Evolutionary conservation across 1,140 invertebrate species (phyloP), one percentile per base, ranked within the genome.

Genomic region (Nylanderia fulva): DNA sequence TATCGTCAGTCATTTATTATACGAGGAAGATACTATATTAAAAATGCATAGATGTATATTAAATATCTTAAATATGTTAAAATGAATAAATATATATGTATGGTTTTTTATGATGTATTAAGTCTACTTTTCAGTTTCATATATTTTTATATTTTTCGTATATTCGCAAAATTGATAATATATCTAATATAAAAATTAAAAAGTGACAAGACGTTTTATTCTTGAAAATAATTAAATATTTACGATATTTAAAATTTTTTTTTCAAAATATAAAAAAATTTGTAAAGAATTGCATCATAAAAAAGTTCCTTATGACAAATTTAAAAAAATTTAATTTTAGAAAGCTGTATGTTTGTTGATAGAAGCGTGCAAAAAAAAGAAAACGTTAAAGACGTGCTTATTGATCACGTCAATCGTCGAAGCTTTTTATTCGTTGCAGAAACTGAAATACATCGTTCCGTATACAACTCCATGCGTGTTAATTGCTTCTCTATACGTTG

Each of bases 401-500:
- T 84, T 58, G 82, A 84, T 84, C 82, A 45, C 36, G 60, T 76
- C 82, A 64, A 84, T 84, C 72, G 72, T 77, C 36, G 42, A 33
- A 42, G 58, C 82, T 84, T 84, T 84, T 84, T 84, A 75, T 75
- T 84, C 56, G 69, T 61, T 54, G 6, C 74, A 61, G 61, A 77
- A 64, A 54, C 39, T 52, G 42, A 48, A 85, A 61, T 56, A 74
- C 58, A 84, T 84, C 68, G 68, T 36, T 83, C 42, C 80, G 60
- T 75, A 64, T 74, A 75, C 68, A 75, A 76, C 71, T 63, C 60
- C 71, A 75, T 29, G 60, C 71, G 60, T 42, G 71, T 84, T 84
- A 84, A 84, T 84, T 84, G 80, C 71, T 84, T 84, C 71, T 84
- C 71, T 58, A 84, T 84, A 84, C 71, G 42, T 42, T 63, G 71